phyloP scores from a whole-genome alignment of 2,797 vertebrate genomes.

The Sphaeramia orbicularis region DNA sequence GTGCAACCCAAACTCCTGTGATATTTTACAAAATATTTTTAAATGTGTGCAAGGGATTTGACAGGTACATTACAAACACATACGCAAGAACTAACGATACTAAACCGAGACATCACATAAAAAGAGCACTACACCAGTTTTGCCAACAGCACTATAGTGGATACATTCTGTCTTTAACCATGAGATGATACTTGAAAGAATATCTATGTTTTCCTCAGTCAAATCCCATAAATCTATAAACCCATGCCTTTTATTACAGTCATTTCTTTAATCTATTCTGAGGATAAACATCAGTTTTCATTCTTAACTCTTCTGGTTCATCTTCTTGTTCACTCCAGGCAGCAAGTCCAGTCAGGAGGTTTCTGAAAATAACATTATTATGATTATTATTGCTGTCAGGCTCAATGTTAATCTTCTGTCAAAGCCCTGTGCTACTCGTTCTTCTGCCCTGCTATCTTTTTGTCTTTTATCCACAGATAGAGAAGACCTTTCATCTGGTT shows the following conservation, averaged over 20 bases:
- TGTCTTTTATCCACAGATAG: conserved; percentile 53
- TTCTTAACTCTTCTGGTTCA: conserved; percentile 15
- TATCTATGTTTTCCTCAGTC: conserved; percentile 22
- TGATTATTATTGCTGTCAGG: conserved; percentile 49
- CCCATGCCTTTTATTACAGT: conserved; percentile 27
- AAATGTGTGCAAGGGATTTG: background rate
- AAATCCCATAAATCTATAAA: conserved; percentile 40
- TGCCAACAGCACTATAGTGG: background rate
- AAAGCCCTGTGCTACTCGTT: conserved; percentile 27
- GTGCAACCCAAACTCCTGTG: background rate
- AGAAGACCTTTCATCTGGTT: conserved; percentile 59
- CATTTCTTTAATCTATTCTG: conserved; percentile 13
- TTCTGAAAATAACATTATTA: conserved; percentile 44
- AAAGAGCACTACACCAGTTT: background rate
- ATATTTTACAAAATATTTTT: conserved; percentile 10
- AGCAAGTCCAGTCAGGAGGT: conserved; percentile 11
- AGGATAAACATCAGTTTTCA: conserved; percentile 28
- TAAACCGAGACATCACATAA: background rate
- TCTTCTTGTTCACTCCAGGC: conserved; percentile 9
- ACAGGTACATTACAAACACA: conserved; percentile 1
- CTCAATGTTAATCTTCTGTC: conserved; percentile 42
- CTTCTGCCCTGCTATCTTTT: conserved; percentile 48
- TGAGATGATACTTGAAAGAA: conserved; percentile 26
- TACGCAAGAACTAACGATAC: background rate
- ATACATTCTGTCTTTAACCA: background rate